Conservation (phyloP, 2,113 vertebrate species). For the Mixornis gularis region DNA sequence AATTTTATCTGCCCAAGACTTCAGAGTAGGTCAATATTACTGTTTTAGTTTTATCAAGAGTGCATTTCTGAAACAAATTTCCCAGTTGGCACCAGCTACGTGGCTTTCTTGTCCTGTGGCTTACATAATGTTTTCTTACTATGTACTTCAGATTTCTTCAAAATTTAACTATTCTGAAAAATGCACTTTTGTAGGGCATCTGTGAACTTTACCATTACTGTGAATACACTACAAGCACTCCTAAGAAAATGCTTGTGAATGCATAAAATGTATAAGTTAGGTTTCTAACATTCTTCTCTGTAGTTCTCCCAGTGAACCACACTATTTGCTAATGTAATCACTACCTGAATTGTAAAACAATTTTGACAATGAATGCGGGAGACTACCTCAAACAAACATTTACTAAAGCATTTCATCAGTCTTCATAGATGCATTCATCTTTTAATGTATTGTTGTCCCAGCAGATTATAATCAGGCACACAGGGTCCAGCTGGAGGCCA, state of each 20-base stretch:
- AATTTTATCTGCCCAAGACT: neutral
- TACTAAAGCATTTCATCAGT: neutral
- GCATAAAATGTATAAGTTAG: fast-evolving
- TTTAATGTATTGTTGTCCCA: neutral
- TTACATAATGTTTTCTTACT: neutral
- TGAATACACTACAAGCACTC: neutral
- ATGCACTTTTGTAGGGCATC: neutral
- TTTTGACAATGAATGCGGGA: neutral
- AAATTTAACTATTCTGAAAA: neutral
- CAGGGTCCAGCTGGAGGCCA: neutral
- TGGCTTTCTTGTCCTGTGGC: neutral
- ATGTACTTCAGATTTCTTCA: neutral
- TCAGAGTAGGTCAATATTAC: neutral
- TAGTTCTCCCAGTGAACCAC: neutral
- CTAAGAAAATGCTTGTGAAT: neutral
- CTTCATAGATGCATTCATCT: neutral
- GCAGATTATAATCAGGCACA: neutral
- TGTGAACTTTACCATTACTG: neutral
- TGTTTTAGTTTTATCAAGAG: neutral
- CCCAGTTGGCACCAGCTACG: fast-evolving
- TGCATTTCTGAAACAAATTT: neutral
- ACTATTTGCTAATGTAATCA: neutral
- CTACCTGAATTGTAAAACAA: neutral
- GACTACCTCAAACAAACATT: neutral
- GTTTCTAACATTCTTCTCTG: neutral